These are phyloP conservation scores for Hipposideros armiger DNA, from an alignment of 2,113 vertebrate genomes.

Conservation along the genomic window DNA sequence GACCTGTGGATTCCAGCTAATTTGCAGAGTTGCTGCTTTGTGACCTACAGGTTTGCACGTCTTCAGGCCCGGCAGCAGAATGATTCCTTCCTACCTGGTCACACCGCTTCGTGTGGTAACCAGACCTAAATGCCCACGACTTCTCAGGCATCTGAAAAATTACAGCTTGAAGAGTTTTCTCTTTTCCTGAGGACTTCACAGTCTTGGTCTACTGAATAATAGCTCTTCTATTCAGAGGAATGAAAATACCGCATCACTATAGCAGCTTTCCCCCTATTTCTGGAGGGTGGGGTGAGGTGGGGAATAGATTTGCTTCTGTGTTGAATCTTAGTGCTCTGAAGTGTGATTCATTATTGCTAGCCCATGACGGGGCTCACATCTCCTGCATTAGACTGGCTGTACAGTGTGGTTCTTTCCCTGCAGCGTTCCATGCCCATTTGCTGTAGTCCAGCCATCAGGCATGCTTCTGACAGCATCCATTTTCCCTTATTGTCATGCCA, in stretches of 20 bases:
- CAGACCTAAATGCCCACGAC: neutral
- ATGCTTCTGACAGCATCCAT: conserved; percentile 56
- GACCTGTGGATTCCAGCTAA: neutral
- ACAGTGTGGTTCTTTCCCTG: neutral
- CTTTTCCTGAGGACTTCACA: neutral
- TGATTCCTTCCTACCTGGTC: neutral
- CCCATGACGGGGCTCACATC: neutral
- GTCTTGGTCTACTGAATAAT: neutral
- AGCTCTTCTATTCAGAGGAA: neutral
- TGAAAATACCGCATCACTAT: neutral
- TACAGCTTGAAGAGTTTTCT: neutral
- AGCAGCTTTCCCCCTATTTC: neutral
- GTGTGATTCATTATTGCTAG: neutral
- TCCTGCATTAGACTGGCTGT: neutral
- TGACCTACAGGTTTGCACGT: neutral
- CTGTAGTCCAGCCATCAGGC: rapidly evolving
- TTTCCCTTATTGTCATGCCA: conserved; percentile 72
- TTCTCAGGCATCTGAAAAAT: neutral
- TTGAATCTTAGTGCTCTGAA: neutral
- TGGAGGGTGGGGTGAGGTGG: neutral
- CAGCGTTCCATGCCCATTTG: neutral
- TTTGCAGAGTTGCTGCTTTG: neutral
- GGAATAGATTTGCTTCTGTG: neutral
- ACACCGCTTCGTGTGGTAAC: neutral
- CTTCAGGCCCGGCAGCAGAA: neutral